Base-by-base conservation (phyloP, 2,888 invertebrate genomes). In the Eilema griseolum region DNA sequence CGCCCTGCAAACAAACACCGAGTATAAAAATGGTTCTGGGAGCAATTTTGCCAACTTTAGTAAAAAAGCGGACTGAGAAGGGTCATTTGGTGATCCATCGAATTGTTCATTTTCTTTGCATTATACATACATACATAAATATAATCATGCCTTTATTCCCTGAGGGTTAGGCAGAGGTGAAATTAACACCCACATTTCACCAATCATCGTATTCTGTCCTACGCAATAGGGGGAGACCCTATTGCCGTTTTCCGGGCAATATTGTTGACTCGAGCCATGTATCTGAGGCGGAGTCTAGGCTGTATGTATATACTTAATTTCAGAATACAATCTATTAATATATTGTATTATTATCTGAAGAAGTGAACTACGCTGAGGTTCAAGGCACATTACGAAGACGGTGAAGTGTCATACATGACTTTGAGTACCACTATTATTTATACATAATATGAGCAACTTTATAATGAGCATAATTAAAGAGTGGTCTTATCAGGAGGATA, bases 1-100 rank as follows among this genome's bases (percentile, higher is more conserved):
- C 11, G 98, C 97, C 81, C 98, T 98, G 83, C 62, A 86, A 91
- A 75, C 72, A 71, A 62, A 59, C 59, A 16, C 0, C 64, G 3
- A 65, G 8, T 23, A 23, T 61, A n/a, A 33, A 62, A 4, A n/a
- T 28, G 5, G 14, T 33, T 28, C 24, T 57, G 57, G 24, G 2
- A 2, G 23, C 11, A 16, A 41, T 3, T 41, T 46, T 3, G 5
- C 20, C 20, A 52, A 20, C n/a, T 46, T n/a, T 20, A 46, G 46
- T 1, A 20, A 46, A 20, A 7, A 46, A 46, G 46, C 52, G n/a
- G n/a, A n/a, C n/a, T 52, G 52, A 46, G 1, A 20, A 46, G 3
- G 20, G 4, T 46, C 2, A 41, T 37, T 28, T n/a, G 2, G 12
- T 16, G 20, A 46, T 0, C 20, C 46, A 7, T 46, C 16, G n/a